A percentile compares a stretch with the other conserved stretches of the same genome.
Conservation (phyloP, 53 echinoderm and acorn worm species). For the Henricia sp. region DNA sequence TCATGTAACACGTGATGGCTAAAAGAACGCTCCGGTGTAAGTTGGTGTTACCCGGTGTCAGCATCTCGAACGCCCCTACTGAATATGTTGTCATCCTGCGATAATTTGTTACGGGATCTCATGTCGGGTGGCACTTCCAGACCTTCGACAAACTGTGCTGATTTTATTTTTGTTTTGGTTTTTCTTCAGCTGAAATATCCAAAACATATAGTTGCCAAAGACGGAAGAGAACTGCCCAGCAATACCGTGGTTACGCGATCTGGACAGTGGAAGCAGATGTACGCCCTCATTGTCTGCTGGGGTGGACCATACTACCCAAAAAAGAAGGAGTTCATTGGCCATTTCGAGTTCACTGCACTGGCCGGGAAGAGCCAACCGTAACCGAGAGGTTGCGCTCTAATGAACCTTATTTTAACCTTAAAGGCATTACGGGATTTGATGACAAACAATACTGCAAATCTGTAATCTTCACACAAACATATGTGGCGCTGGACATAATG, state of each 20-base stretch:
- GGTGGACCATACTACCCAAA: slow-evolving; percentile 9
- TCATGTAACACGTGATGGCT: too few relatives aligned
- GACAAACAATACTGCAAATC: neutral
- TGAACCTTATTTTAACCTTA: neutral
- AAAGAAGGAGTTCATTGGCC: neutral
- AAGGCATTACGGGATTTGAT: neutral
- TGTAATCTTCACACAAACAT: too few relatives aligned
- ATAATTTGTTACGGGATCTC: neutral
- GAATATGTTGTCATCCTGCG: neutral
- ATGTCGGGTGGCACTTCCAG: neutral
- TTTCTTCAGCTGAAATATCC: neutral
- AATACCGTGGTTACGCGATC: slow-evolving; percentile 13
- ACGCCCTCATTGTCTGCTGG: slow-evolving; percentile 44
- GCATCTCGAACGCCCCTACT: too few relatives aligned
- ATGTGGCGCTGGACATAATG: neutral
- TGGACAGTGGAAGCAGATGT: neutral
- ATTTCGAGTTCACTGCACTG: slow-evolving; percentile 10
- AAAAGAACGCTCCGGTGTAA: too few relatives aligned
- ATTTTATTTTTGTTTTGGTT: neutral
- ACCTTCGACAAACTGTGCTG: neutral
- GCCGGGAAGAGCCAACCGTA: neutral
- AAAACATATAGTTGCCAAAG: neutral
- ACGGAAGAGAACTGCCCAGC: slow-evolving; percentile 25
- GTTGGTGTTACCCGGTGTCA: too few relatives aligned
- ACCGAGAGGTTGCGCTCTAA: neutral